Evolutionary conservation across 2,888 invertebrate genomes (phyloP), one percentile per base, ranked within the genome.

Genomic region (Drosophila formosana): DNA sequence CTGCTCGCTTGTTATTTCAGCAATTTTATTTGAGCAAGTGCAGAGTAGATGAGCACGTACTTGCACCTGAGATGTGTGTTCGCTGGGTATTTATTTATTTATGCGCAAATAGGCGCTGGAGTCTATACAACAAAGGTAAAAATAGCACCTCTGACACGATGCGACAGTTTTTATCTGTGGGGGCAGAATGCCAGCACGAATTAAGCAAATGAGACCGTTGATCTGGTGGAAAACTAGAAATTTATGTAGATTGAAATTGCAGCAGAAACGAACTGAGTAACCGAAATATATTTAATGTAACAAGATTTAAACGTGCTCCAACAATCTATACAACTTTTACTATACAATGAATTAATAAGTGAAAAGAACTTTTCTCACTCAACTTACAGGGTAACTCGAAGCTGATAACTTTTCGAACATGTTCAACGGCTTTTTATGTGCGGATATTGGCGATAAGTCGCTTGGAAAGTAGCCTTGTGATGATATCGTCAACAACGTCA

Each of bases 381-480:
- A 18, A 18, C 18, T 18, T 34, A 37, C 8, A 32, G 49, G 11
- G 49, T 26, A 56, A 13, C 9, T 34, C 3, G 5, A 8, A 32
- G 55, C 23, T 41, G 0, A 9, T 5, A 3, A 4, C 13, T n/a
- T 0, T 13, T 26, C 28, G 1, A 3, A 4, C 0, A 18, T 13
- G 28, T 11, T 6, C 4, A 11, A 28, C 9, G 9, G 1, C 11
- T 30, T 43, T 39, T 41, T 6, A 23, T 32, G 51, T 25, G 37
- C 76, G 73, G 73, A 75, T 64, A 70, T 49, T 52, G 41, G 18
- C 77, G 72, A 76, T 76, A 73, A 75, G 51, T 57, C 58, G 53
- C 34, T 46, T 34, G 37, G 30, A 66, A 72, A 55, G 46, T 55
- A 28, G 52, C 26, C 52, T 68, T 67, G 57, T 66, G 49, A 58